phyloP scores from a whole-genome alignment of 2,888 invertebrate genomes.

The Microchrysa polita region DNA sequence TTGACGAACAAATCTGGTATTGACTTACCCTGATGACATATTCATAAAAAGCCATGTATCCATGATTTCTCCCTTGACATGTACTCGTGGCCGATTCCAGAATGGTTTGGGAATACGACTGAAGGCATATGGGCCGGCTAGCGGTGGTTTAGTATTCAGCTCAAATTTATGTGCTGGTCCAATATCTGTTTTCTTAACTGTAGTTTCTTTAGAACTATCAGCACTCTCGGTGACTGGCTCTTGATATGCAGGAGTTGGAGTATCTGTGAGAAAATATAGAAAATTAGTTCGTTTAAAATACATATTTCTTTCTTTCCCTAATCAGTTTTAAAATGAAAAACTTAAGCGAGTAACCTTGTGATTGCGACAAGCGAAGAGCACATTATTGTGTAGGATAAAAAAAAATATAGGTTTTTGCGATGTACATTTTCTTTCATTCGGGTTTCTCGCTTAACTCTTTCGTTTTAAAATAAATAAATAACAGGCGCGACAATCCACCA shows the following conservation, averaged over 20 bases:
- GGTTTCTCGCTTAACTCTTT: no score
- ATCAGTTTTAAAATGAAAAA: no score
- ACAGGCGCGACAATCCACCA: no score
- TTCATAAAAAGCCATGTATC: slow-evolving; percentile 88
- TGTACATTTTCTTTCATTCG: no score
- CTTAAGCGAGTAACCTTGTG: no score
- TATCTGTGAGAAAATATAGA: slow-evolving; percentile 32
- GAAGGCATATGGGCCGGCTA: slow-evolving; percentile 91
- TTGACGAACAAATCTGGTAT: neutral
- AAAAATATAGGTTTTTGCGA: no score
- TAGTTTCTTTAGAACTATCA: slow-evolving; percentile 59
- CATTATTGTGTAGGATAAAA: no score
- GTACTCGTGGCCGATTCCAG: slow-evolving; percentile 82
- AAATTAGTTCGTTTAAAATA: no score
- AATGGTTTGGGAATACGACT: slow-evolving; percentile 85
- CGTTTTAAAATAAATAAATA: no score
- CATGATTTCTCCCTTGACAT: slow-evolving; percentile 76
- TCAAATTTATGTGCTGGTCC: slow-evolving; percentile 66
- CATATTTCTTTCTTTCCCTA: no score
- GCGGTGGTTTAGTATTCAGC: slow-evolving; percentile 77
- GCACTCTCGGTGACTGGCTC: slow-evolving; percentile 50
- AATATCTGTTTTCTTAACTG: slow-evolving; percentile 63
- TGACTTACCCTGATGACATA: slow-evolving; percentile 77
- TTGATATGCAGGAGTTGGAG: slow-evolving; percentile 39
- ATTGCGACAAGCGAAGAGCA: no score